These are phyloP conservation scores for Sternarchorhynchus goeldii DNA, from an alignment of 2,797 vertebrate species.

Conservation along the genomic window DNA sequence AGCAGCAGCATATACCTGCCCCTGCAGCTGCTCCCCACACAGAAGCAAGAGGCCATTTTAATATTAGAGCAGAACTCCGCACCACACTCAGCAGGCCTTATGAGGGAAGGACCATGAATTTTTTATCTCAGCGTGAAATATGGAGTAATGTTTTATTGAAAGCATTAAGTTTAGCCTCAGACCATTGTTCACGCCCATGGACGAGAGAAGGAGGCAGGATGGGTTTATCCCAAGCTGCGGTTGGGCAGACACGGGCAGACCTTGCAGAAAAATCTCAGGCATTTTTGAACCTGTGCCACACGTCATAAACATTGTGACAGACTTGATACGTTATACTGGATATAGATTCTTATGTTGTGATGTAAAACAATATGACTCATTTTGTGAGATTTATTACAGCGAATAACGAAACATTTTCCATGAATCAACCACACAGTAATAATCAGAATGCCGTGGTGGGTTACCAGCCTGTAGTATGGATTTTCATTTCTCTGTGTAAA, in stretches of 20 bases:
- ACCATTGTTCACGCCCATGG: constrained; percentile 50
- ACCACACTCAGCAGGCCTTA: constrained; percentile 42
- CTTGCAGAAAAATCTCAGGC: not conserved
- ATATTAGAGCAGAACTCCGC: constrained; percentile 48
- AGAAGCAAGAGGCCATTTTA: constrained; percentile 55
- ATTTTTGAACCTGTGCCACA: constrained; percentile 10
- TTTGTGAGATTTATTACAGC: not conserved
- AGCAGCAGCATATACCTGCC: constrained; percentile 29
- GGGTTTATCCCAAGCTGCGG: constrained; percentile 18
- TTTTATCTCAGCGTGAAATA: constrained; percentile 59
- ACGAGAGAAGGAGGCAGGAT: not conserved
- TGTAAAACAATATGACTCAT: too few species aligned
- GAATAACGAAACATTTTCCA: not conserved
- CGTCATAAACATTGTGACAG: constrained; percentile 26
- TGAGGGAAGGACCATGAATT: constrained; percentile 56
- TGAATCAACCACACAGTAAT: not conserved
- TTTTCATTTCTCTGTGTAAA: not conserved
- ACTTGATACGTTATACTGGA: not conserved
- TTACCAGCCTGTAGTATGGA: not conserved
- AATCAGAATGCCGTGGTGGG: not conserved
- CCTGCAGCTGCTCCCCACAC: constrained; percentile 27
- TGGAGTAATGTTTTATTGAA: constrained; percentile 61
- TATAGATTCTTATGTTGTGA: not conserved
- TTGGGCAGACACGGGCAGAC: not conserved
- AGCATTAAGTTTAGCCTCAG: constrained; percentile 54